These are phyloP conservation scores for Schrankia costaestrigalis DNA, from an alignment of 2,888 invertebrate species.

Conservation along the genomic window DNA sequence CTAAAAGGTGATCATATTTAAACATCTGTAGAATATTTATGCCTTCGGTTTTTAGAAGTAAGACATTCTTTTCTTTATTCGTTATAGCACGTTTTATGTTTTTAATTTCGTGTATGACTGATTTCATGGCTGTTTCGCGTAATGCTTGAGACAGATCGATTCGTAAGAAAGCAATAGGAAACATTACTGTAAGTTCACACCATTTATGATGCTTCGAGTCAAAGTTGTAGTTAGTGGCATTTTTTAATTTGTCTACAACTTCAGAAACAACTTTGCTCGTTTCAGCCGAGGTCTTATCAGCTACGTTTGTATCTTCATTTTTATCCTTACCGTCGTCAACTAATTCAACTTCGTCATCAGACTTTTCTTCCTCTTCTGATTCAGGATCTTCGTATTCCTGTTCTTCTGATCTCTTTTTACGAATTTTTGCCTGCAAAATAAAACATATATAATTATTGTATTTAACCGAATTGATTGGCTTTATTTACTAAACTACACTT, in stretches of 20 bases:
- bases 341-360: slow-evolving; percentile 68
- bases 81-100: slow-evolving; percentile 93
- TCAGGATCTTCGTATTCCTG: slow-evolving; percentile 85
- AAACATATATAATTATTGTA: slow-evolving; percentile 1
- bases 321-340: slow-evolving; percentile 53
- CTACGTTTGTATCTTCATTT: slow-evolving; percentile 38
- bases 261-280: slow-evolving; percentile 56
- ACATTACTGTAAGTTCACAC: slow-evolving; percentile 90
- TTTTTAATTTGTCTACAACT: slow-evolving; percentile 60
- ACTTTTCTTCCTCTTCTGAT: slow-evolving; percentile 79
- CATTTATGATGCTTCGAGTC: slow-evolving; percentile 89
- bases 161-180: slow-evolving; percentile 72
- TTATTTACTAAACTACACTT: no score
- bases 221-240: slow-evolving; percentile 84
- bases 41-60: slow-evolving; percentile 95
- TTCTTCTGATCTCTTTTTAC: slow-evolving; percentile 79
- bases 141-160: slow-evolving; percentile 89
- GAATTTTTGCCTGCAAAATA: slow-evolving; percentile 69
- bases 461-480: not conserved
- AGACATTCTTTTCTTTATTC: slow-evolving; percentile 82
- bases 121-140: slow-evolving; percentile 84
- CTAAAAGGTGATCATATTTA: slow-evolving; percentile 87
- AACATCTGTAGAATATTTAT: slow-evolving; percentile 96
- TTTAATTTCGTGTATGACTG: slow-evolving; percentile 89
- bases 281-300: slow-evolving; percentile 42